Evolutionary conservation across 2,113 vertebrate genomes (phyloP), one percentile per base, ranked within the genome.

Genomic region (Lasiurus borealis): DNA sequence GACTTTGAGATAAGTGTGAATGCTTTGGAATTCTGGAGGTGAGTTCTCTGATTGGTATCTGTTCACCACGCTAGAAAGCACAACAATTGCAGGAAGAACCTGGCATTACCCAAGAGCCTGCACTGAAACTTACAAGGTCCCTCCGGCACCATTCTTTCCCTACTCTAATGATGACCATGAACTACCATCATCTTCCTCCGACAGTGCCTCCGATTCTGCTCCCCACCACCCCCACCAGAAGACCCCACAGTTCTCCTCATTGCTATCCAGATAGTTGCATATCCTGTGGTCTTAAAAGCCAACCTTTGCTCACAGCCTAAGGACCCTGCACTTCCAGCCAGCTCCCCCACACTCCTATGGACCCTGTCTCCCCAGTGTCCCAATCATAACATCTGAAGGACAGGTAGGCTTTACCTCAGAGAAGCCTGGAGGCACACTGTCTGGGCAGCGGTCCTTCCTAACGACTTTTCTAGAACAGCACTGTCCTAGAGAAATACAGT

Each of bases 141-240:
- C 52, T 46, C 19, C 12, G 21, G 10, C 10, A 0, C 27, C 27
- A 1, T 4, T 9, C 31, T 11, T 14, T 12, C 44, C 29, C 3
- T 4, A 0, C 29, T 19, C 10, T 14, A 16, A 16, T 4, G 40
- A 7, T 0, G 1, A 31, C 1, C 3, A 1, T 13, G 4, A 12
- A 16, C 46, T 27, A 18, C 9, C 9, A 0, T 9, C n/a, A 0
- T 13, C 21, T 36, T 13, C n/a, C 31, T 8, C 0, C 2, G 40
- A 18, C 4, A 75, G 23, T 6, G 5, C 16, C 21, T 84, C 25
- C 1, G 27, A 14, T 21, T 27, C 31, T 25, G 1, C 18, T 13
- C 7, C 7, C 40, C 5, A 3, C 40, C 40, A 40, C 40, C 40
- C 27, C 57, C 36, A 29, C 40, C 40, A 5, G 19, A 31, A 31